phyloP scores from a whole-genome alignment of 2,888 invertebrate genomes.

The Leucophora obtusa region DNA sequence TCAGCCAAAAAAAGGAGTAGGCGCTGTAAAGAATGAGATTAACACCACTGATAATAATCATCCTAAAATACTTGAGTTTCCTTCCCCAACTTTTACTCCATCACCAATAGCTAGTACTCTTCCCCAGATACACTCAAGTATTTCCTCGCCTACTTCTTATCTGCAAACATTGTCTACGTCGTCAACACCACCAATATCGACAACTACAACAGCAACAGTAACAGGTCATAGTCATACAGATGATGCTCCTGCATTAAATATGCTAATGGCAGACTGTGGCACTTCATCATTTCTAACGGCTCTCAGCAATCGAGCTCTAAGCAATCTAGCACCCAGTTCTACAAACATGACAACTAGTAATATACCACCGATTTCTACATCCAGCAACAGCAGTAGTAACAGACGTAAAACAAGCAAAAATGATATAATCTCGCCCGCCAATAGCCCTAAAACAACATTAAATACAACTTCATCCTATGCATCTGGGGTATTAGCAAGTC shows the following conservation, averaged over 20 bases:
- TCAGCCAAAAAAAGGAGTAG: neutral
- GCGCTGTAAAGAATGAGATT: neutral
- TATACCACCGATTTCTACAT: constrained; percentile 48
- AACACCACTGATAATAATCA: neutral
- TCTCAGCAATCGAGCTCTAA: constrained; percentile 43
- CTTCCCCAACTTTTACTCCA: neutral
- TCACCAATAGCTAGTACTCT: constrained; percentile 26
- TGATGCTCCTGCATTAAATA: constrained; percentile 43
- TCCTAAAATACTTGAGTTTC: neutral
- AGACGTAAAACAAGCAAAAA: constrained; percentile 55
- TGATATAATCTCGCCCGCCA: constrained; percentile 10
- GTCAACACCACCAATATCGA: neutral
- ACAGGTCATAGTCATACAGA: constrained; percentile 45
- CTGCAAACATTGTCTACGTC: constrained; percentile 19
- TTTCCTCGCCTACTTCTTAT: constrained; percentile 14
- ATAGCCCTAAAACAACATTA: constrained; percentile 8
- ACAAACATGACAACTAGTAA: constrained; percentile 21
- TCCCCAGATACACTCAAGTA: constrained; percentile 4
- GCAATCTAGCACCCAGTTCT: constrained; percentile 44
- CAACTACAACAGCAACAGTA: constrained; percentile 22
- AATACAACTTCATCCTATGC: constrained; percentile 56
- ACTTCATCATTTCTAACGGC: constrained; percentile 47
- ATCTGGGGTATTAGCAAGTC: constrained; percentile 11
- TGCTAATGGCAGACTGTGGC: constrained; percentile 51
- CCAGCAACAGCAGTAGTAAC: constrained; percentile 25